These are phyloP conservation scores for Syngnathus typhle DNA, from an alignment of 2,113 vertebrate species.

Conservation along the genomic window DNA sequence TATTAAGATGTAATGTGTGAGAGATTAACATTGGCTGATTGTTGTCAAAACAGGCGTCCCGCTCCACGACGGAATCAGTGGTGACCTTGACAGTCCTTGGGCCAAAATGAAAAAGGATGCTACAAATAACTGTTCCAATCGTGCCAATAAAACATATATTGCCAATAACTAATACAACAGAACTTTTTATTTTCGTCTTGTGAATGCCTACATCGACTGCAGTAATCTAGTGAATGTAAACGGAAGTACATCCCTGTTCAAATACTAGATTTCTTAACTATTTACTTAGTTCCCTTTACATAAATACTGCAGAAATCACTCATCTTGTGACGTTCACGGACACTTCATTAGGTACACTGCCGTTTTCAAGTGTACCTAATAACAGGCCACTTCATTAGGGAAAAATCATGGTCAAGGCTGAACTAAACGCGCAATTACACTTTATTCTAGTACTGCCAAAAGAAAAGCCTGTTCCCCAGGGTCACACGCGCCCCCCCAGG, in stretches of 20 bases:
- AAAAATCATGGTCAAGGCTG: no score
- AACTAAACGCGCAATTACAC: no score
- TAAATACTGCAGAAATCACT: no score
- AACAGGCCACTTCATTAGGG: no score
- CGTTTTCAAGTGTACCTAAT: no score
- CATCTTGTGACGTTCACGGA: no score
- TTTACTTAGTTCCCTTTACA: no score
- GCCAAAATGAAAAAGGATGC: neutral
- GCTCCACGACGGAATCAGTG: slow-evolving; percentile 68
- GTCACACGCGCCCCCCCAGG: no score
- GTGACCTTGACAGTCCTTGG: slow-evolving; percentile 41
- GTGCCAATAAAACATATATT: neutral
- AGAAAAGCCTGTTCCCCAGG: no score
- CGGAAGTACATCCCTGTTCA: neutral
- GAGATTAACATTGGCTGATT: slow-evolving; percentile 56
- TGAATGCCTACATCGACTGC: neutral
- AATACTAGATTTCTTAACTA: neutral
- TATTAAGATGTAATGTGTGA: no score
- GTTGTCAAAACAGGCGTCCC: slow-evolving; percentile 73
- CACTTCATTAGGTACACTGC: no score
- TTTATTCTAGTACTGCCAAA: no score
- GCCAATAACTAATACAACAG: neutral
- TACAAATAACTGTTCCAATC: neutral
- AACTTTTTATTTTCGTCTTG: neutral
- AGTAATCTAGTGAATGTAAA: neutral